Evolutionary conservation across 2,113 vertebrate species (phyloP).

Genomic region (Amazona vittata): DNA sequence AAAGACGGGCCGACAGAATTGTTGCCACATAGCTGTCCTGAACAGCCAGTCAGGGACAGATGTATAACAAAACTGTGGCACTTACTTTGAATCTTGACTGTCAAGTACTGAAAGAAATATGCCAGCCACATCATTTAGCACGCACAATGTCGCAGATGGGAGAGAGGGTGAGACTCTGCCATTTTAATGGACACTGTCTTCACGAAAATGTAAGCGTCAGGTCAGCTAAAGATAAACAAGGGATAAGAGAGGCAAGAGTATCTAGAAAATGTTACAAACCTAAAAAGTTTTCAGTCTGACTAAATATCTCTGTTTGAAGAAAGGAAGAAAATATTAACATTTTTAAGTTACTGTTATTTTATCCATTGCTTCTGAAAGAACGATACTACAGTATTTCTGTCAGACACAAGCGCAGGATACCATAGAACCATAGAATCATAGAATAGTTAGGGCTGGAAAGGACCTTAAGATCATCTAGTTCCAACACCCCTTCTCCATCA

Average conservation of each 20-base stretch:
- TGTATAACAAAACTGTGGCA: not conserved
- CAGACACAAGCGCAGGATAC: not conserved
- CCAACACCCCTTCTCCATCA: not conserved
- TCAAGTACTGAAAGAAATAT: accelerated
- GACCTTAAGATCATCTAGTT: no score
- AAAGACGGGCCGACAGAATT: not conserved
- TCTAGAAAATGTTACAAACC: not conserved
- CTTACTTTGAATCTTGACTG: not conserved
- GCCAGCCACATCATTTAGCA: not conserved
- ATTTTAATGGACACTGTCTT: not conserved
- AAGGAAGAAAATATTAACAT: not conserved
- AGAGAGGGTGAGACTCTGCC: not conserved
- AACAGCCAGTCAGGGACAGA: not conserved
- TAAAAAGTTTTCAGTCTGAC: not conserved
- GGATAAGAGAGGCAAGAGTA: not conserved
- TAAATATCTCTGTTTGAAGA: not conserved
- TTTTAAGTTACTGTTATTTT: not conserved
- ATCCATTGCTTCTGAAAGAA: not conserved
- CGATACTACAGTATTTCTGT: not conserved
- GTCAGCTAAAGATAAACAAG: not conserved
- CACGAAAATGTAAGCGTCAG: not conserved
- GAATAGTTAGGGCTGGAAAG: no score
- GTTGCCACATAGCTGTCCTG: not conserved
- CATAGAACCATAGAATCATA: no score
- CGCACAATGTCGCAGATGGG: no score